Conservation (phyloP, 2,888 invertebrate genomes). For the Theristus sp. region DNA sequence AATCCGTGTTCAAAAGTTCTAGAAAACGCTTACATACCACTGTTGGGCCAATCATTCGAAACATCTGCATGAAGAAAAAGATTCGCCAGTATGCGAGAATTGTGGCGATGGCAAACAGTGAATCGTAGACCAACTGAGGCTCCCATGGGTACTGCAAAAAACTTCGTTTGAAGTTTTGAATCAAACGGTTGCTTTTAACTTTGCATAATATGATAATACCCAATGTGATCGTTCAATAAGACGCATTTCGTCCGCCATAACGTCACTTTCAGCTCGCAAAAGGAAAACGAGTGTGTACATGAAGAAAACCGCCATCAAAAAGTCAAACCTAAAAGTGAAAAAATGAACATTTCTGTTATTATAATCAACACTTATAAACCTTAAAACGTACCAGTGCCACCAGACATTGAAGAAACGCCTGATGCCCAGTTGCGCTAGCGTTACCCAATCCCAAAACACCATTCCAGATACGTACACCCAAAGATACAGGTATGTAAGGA, state of each 20-base stretch:
- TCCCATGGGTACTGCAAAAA: slow-evolving; percentile 8
- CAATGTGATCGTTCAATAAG: background rate
- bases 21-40: slow-evolving; percentile 11
- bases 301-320: background rate
- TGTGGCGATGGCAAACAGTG: slow-evolving; percentile 16
- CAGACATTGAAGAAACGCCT: background rate
- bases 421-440: background rate
- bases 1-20: background rate
- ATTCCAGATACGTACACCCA: background rate
- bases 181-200: too few species aligned
- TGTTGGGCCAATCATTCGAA: slow-evolving; percentile 15
- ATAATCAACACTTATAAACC: background rate
- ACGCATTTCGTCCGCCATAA: background rate
- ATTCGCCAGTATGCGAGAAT: slow-evolving; percentile 19
- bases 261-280: background rate
- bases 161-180: too few species aligned
- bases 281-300: background rate
- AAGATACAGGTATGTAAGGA: background rate
- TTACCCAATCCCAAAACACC: background rate
- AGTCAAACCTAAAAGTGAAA: background rate
- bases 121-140: slow-evolving; percentile 16
- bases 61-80: slow-evolving; percentile 21
- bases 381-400: too few species aligned
- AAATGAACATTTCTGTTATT: background rate
- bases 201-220: too few species aligned